Base-by-base conservation (phyloP, 2,797 vertebrate species). In the Cuniculus paca region DNA sequence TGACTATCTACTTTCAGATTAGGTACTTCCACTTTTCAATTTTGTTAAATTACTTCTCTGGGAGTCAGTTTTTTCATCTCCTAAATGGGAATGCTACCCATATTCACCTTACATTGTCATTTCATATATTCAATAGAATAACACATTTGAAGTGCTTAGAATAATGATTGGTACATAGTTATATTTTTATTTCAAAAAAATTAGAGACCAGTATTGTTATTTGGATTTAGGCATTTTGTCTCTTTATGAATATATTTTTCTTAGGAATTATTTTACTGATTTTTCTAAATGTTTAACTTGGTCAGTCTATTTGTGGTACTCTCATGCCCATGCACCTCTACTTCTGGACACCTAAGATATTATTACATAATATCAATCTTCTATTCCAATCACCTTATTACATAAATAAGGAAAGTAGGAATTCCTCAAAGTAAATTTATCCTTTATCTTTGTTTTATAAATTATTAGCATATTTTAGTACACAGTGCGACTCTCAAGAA, bases 401-500 rank as follows among this genome's bases (percentile, higher is more conserved):
- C 11, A 82, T 86, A 63, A 96, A 52, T 61, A 81, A 79, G 2
- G 3, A 56, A 95, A 86, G 36, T 72, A 11, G 58, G 52, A 14
- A 11, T 31, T 12, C 8, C 56, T 87, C 26, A 85, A 63, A 92
- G 42, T 81, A 90, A 77, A 88, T 85, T 8, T 68, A 74, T 60
- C 60, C 2, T 39, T 65, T 77, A 63, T 31, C 65, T 54, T 92
- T 84, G 9, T 75, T 93, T 95, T 54, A 92, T 6, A 95, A 79
- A 74, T 88, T 91, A 82, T 89, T 90, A 58, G 36, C 72, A 1
- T 17, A 31, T 75, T 65, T 93, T 36, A 88, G 85, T 79, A 60
- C 36, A 84, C 20, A 68, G 65, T 24, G 19, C 6, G 80, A 72
- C 81, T 91, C 10, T 28, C 61, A 42, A 78, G 31, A 28, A 95